Percentiles rank a stretch among this genome's conserved stretches.
phyloP scores from a whole-genome alignment of 2,888 invertebrate genomes.

The Polymixis flavicincta region DNA sequence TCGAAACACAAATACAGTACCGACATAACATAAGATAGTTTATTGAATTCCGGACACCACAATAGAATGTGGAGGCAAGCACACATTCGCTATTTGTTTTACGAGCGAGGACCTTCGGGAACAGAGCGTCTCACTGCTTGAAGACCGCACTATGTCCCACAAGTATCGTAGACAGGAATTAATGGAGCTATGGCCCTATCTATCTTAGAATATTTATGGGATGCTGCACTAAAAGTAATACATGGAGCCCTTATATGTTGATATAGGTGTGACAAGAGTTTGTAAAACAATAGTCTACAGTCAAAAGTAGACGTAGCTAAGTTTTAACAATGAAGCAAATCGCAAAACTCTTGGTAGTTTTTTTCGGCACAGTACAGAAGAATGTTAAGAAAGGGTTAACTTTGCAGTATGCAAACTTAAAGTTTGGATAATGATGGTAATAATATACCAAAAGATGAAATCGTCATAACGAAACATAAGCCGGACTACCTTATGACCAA shows the following conservation, averaged over 20 bases:
- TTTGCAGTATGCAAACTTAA: no score
- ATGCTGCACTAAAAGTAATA: conserved; percentile 23
- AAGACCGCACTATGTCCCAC: conserved; percentile 25
- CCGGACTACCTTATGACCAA: background rate
- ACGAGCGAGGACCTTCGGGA: conserved; percentile 62
- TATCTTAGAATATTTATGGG: conserved; percentile 38
- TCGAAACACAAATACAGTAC: conserved; percentile 34
- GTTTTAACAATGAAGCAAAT: no score
- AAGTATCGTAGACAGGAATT: conserved; percentile 54
- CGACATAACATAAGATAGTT: conserved; percentile 46
- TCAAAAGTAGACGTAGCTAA: background rate
- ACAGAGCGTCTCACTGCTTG: conserved; percentile 31
- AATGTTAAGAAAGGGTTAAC: background rate
- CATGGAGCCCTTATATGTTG: conserved; percentile 3
- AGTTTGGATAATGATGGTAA: background rate
- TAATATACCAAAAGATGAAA: background rate
- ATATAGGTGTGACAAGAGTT: background rate
- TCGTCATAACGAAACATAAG: background rate
- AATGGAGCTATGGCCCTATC: conserved; percentile 49
- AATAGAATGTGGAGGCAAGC: conserved; percentile 61
- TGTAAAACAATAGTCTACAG: background rate
- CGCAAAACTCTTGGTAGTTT: background rate
- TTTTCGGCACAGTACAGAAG: background rate
- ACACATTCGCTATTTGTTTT: conserved; percentile 73
- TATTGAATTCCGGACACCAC: conserved; percentile 59